Base-by-base conservation (phyloP, 2,888 invertebrate species). In the Belgica antarctica region DNA sequence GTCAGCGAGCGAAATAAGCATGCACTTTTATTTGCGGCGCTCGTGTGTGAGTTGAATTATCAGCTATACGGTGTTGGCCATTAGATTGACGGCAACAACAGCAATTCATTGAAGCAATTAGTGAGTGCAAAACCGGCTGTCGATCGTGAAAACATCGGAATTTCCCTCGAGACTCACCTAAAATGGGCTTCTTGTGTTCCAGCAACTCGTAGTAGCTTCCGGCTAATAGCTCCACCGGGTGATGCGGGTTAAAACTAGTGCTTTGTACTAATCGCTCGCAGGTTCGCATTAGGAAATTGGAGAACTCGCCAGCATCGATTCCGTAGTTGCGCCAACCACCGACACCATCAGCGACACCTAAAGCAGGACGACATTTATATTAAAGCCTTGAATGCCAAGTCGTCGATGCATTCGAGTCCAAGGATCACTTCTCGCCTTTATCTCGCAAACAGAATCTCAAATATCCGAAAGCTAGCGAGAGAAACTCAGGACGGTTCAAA, bases 241-340 rank as follows among this genome's bases (percentile, higher is more conserved):
- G 89, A 70, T 86, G 86, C 71, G 95, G 89, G 76, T 87, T 88
- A 78, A 96, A 96, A 77, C 89, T 88, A 71, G 95, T 96, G 83
- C 90, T 87, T 75, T 87, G 87, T 73, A 96, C 95, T 76, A 97
- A 85, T 74, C 94, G 87, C 81, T 96, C 95, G 78, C 97, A 97
- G 28, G 93, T 92, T 78, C 86, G 87, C 98, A 98, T 97, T 75
- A 98, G 83, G 77, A 93, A 92, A 73, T 89, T 87, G 7, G 97
- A 95, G 82, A 98, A 98, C 78, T 92, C 91, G 66, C 97, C 96
- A 1, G 98, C 97, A 81, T 98, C 97, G 74, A 98, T 92, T 66
- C 97, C 98, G 79, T 97, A 96, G 73, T 92, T 91, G 76, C 96
- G 86, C 98, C 98, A 98, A 66, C 98, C 98, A 70, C 98, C 98